Conservation (phyloP, 2,113 vertebrate genomes). For the Oreocharis arfaki region DNA sequence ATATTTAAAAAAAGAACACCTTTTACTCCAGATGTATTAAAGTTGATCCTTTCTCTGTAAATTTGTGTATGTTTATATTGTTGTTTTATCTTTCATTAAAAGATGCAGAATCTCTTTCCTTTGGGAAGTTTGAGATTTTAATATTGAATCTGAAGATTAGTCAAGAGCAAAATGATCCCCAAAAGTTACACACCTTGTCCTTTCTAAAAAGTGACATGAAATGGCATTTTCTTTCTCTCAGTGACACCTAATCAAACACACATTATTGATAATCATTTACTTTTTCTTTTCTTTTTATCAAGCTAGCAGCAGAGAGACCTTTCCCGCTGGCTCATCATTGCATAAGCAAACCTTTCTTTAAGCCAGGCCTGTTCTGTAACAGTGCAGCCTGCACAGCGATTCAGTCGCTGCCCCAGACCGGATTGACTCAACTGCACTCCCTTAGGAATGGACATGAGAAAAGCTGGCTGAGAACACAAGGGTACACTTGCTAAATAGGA, state of each 20-base stretch:
- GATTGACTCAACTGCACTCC: not conserved
- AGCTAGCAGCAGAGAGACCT: slow-evolving; percentile 36
- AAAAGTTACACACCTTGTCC: not conserved
- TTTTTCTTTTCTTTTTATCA: slow-evolving; percentile 40
- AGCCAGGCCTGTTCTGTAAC: fast-evolving
- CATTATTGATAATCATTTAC: slow-evolving; percentile 20
- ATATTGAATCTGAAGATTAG: slow-evolving; percentile 31
- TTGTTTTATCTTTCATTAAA: slow-evolving; percentile 85
- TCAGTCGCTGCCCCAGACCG: fast-evolving
- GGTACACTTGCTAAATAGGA: not conserved
- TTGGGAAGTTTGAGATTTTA: slow-evolving; percentile 66
- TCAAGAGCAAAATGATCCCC: not conserved
- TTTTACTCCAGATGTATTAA: slow-evolving; percentile 94
- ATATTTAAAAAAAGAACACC: slow-evolving; percentile 91
- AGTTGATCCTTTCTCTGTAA: slow-evolving; percentile 89
- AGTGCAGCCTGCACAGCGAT: not conserved
- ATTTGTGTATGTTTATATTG: slow-evolving; percentile 83
- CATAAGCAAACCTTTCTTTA: not conserved
- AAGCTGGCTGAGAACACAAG: not conserved
- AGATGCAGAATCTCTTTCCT: slow-evolving; percentile 76
- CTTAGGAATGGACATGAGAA: not conserved
- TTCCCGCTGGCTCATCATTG: slow-evolving; percentile 5
- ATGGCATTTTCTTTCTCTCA: slow-evolving; percentile 62
- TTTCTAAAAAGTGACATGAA: slow-evolving; percentile 44
- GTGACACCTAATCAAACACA: slow-evolving; percentile 45